Conservation (phyloP, 1,140 invertebrate species). For the Drosophila lini region DNA sequence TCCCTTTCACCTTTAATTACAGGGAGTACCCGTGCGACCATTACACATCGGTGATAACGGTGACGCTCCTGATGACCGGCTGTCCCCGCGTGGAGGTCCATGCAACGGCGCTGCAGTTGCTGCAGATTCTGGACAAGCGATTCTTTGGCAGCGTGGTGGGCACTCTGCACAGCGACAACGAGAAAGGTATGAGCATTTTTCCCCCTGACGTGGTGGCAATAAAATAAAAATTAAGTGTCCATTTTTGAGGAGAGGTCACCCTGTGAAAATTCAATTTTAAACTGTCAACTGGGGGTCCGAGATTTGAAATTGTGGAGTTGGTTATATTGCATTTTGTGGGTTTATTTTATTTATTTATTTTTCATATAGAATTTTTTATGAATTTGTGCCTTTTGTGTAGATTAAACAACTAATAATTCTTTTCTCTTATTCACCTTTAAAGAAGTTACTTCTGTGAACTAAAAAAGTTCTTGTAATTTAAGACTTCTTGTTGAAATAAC, state of each 20-base stretch:
- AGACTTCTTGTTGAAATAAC: neutral
- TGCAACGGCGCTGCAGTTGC: conserved; percentile 95
- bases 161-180: conserved; percentile 88
- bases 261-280: neutral
- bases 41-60: conserved; percentile 98
- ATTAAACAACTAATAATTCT: neutral
- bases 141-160: conserved; percentile 94
- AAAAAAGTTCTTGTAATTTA: neutral
- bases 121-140: conserved; percentile 96
- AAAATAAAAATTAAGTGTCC: conserved; percentile 9
- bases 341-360: neutral
- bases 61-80: conserved; percentile 97
- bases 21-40: conserved; percentile 99
- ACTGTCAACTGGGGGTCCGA: neutral
- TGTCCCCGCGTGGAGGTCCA: conserved; percentile 95
- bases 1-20: conserved; percentile 53
- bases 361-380: neutral
- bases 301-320: neutral
- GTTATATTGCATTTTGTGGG: neutral
- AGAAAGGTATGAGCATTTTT: conserved; percentile 86
- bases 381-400: neutral
- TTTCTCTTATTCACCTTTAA: neutral
- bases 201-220: conserved; percentile 11
- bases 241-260: neutral
- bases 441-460: neutral